Evolutionary conservation across 2,113 vertebrate genomes (phyloP).

Genomic region (Emydura subglobosa): DNA sequence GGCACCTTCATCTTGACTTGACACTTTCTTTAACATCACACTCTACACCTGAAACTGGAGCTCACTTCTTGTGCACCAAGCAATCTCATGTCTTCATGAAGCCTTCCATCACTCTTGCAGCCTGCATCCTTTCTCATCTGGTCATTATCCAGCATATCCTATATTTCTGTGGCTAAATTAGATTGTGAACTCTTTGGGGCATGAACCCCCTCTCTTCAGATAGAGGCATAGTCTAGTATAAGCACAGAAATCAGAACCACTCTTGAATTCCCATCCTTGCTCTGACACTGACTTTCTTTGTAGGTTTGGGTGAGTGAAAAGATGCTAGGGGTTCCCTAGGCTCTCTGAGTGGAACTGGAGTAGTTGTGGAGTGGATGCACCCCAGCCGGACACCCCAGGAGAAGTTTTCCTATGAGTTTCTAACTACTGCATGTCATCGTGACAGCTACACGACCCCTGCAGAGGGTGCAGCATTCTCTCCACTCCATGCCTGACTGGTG

Average conservation of each 20-base stretch:
- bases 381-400: not conserved
- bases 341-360: not conserved
- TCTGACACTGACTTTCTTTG: not conserved
- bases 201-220: not conserved
- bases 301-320: not conserved
- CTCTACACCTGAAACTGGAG: not conserved
- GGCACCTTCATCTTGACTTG: not conserved
- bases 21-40: not conserved
- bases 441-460: not conserved
- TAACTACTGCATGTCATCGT: not conserved
- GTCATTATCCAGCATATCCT: not conserved
- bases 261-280: not conserved
- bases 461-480: not conserved
- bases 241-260: not conserved
- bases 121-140: not conserved
- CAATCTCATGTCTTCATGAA: not conserved
- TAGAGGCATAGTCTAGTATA: not conserved
- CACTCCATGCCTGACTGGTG: not conserved
- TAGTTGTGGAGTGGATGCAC: not conserved
- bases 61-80: accelerated
- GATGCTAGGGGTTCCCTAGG: not conserved
- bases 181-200: not conserved
- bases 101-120: not conserved
- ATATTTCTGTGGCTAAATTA: not conserved
- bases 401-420: not conserved